Conservation (phyloP, 1,140 invertebrate genomes). For the Diuraphis noxia region DNA sequence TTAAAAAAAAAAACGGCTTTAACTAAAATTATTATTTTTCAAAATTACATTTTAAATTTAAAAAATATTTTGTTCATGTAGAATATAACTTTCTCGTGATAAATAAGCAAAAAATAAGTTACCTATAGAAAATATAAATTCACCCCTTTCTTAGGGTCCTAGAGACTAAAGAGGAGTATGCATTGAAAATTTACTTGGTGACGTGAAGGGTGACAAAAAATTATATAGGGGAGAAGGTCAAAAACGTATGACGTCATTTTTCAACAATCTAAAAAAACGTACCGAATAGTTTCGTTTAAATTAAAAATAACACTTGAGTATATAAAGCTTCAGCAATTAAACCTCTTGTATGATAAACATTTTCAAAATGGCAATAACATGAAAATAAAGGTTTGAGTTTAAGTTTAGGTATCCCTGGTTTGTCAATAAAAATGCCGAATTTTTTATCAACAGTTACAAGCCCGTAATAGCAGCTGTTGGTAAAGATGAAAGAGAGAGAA, state of each 20-base stretch:
- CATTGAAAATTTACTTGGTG: neutral
- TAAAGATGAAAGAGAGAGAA: neutral
- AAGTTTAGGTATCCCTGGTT: constrained; percentile 43
- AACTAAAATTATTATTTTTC: neutral
- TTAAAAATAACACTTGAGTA: neutral
- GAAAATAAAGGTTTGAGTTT: neutral
- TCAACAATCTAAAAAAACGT: neutral
- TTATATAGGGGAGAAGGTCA: neutral
- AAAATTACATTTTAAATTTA: neutral
- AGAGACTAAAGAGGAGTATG: neutral
- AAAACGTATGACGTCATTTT: neutral
- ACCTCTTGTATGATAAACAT: neutral
- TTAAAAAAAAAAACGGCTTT: neutral
- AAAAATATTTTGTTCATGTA: neutral
- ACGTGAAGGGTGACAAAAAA: neutral
- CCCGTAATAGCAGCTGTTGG: constrained; percentile 41
- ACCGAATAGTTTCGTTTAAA: neutral
- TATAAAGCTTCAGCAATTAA: neutral
- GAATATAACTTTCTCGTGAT: neutral
- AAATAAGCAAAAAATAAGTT: neutral
- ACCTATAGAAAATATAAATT: neutral
- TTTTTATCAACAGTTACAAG: constrained; percentile 24
- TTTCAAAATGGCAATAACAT: neutral
- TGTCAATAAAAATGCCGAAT: constrained; percentile 13
- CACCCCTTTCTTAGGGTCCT: neutral